Evolutionary conservation across 2,797 vertebrate genomes (phyloP).

Genomic region (Oreochromis mossambicus): DNA sequence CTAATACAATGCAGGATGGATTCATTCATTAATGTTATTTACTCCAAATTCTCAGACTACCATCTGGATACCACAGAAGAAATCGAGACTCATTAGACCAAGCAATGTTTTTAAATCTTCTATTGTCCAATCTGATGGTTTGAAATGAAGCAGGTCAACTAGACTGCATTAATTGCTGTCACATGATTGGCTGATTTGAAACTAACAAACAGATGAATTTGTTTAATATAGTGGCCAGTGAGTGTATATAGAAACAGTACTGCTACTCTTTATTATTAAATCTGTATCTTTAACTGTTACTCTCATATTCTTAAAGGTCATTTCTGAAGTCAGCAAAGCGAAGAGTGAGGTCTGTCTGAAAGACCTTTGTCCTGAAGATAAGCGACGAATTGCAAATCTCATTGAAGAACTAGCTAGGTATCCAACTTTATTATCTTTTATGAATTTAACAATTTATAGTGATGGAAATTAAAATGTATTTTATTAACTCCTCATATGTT

Average conservation of each 20-base stretch:
- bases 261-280: neutral
- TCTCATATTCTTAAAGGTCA: conserved; percentile 58
- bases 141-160: neutral
- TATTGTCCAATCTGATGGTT: neutral
- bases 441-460: neutral
- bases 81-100: neutral
- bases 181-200: neutral
- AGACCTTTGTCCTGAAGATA: conserved; percentile 97
- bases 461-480: neutral
- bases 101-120: neutral
- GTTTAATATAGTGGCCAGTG: neutral
- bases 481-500: neutral
- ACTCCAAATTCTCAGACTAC: neutral
- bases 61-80: neutral
- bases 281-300: neutral
- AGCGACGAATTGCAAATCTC: conserved; percentile 93
- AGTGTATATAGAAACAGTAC: neutral
- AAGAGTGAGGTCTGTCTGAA: conserved; percentile 85
- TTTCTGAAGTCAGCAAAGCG: conserved; percentile 53
- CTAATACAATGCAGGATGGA: neutral
- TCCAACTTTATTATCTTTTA: neutral
- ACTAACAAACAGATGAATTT: neutral
- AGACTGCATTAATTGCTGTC: neutral
- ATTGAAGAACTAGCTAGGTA: conserved; percentile 98
- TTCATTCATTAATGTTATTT: neutral